Conservation (phyloP, 2,113 vertebrate genomes). For the Plestiodon gilberti region DNA sequence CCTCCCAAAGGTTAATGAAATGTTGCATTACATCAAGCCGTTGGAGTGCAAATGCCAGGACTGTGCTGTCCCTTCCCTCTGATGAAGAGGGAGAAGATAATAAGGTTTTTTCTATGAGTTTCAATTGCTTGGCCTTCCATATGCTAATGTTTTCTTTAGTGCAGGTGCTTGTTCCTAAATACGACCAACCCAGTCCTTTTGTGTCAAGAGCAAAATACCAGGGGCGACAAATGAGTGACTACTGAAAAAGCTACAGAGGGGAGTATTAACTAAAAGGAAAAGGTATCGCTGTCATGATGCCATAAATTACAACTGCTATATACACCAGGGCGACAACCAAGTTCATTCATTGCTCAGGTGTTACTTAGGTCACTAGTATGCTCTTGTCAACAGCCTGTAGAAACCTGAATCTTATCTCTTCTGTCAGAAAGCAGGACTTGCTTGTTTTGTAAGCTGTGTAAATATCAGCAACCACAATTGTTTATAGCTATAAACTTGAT, state of each 20-base stretch:
- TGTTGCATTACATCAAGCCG: slow-evolving; percentile 43
- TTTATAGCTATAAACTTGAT: slow-evolving; percentile 4
- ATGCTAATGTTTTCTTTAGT: slow-evolving; percentile 12
- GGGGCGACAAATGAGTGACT: neutral
- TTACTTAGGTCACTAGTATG: slow-evolving; percentile 15
- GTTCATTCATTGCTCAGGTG: slow-evolving; percentile 4
- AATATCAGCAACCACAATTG: slow-evolving; percentile 22
- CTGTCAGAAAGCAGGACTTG: slow-evolving; percentile 11
- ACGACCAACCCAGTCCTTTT: neutral
- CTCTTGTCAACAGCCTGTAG: neutral
- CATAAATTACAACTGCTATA: slow-evolving; percentile 11
- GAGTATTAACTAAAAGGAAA: slow-evolving; percentile 27
- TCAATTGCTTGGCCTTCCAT: slow-evolving; percentile 2
- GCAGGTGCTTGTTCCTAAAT: neutral
- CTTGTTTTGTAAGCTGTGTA: slow-evolving; percentile 30
- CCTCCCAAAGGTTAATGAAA: slow-evolving; percentile 64
- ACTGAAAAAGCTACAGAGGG: neutral
- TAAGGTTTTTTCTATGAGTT: neutral
- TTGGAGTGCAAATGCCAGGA: slow-evolving; percentile 47
- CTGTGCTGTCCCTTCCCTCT: slow-evolving; percentile 12
- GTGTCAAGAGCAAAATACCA: slow-evolving; percentile 19
- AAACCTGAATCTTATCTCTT: neutral
- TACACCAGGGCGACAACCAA: neutral
- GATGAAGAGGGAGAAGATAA: neutral
- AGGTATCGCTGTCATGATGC: neutral